These are phyloP conservation scores for Aegithalos caudatus DNA, from an alignment of 2,113 vertebrate species.

Conservation along the genomic window DNA sequence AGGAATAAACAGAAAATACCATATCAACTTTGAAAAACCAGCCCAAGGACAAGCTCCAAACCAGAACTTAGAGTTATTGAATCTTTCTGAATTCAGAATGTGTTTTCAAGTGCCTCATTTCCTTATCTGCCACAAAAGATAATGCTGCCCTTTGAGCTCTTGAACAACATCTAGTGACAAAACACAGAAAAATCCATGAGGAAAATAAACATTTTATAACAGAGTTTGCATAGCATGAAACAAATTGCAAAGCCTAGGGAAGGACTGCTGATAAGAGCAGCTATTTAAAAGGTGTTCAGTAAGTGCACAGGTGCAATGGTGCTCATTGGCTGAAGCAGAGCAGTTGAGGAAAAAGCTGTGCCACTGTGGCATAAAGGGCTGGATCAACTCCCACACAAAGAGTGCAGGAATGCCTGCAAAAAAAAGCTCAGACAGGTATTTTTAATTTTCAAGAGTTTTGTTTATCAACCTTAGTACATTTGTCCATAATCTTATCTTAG, in stretches of 20 bases:
- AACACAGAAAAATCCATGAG: background rate
- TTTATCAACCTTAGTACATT: background rate
- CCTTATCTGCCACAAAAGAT: background rate
- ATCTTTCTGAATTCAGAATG: background rate
- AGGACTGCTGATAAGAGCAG: background rate
- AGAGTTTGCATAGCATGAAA: background rate
- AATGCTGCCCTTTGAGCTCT: background rate
- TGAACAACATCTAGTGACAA: background rate
- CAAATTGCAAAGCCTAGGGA: background rate
- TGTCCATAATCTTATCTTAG: background rate
- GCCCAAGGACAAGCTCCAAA: background rate
- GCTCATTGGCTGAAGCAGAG: background rate
- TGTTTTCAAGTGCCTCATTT: background rate
- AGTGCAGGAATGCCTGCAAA: background rate
- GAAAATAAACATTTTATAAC: background rate
- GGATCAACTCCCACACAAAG: background rate
- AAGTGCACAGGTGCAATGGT: background rate
- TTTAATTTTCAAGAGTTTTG: background rate
- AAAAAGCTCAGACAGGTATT: background rate
- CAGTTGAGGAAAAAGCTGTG: background rate
- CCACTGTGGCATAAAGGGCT: background rate
- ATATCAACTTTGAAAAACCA: background rate
- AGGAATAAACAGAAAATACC: background rate
- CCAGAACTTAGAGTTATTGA: background rate
- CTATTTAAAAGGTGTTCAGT: background rate